Base-by-base conservation (phyloP, 1,140 invertebrate genomes). In the Bradynema listronoti region DNA sequence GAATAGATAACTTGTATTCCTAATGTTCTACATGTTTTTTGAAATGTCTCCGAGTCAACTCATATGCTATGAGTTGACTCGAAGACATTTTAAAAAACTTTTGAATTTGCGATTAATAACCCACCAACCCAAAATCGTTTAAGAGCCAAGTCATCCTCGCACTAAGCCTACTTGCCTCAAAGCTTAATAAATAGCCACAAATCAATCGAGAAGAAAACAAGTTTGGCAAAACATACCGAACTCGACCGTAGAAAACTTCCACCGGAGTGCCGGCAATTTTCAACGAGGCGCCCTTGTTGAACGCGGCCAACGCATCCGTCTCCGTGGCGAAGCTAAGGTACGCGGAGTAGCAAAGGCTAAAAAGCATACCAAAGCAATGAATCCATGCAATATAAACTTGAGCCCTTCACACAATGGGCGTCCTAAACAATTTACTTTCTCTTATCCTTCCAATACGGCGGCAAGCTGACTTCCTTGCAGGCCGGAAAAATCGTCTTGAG, bases 281-380 rank as follows among this genome's bases (percentile, higher is more conserved):
- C 16, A 55, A 45, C 16, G 52, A 55, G 27, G 33, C 50, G 3
- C 52, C 52, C 33, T 55, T 66, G n/a, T 55, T 45, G 27, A 55
- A 55, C 16, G 52, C 52, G 19, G 41, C 33, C 27, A 27, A n/a
- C 27, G 52, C 52, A 4, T 55, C 22, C 33, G 24, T 14, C 27
- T 55, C 52, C n/a, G 4, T 14, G 11, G 41, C 52, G 43, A 55
- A 55, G 7, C 32, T 43, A 3, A 55, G 16, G 32, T 47, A 55
- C 22, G 53, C 52, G n/a, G n/a, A n/a, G n/a, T n/a, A n/a, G n/a
- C n/a, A n/a, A n/a, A n/a, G n/a, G n/a, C n/a, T n/a, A n/a, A n/a
- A n/a, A n/a, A n/a, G n/a, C n/a, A n/a, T n/a, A n/a, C n/a, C n/a
- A n/a, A n/a, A n/a, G n/a, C n/a, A n/a, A n/a, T n/a, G n/a, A n/a